Percentiles rank a stretch among this genome's conserved stretches.
Conservation (phyloP, 2,888 invertebrate genomes). For the Chymomyza procnemis region DNA sequence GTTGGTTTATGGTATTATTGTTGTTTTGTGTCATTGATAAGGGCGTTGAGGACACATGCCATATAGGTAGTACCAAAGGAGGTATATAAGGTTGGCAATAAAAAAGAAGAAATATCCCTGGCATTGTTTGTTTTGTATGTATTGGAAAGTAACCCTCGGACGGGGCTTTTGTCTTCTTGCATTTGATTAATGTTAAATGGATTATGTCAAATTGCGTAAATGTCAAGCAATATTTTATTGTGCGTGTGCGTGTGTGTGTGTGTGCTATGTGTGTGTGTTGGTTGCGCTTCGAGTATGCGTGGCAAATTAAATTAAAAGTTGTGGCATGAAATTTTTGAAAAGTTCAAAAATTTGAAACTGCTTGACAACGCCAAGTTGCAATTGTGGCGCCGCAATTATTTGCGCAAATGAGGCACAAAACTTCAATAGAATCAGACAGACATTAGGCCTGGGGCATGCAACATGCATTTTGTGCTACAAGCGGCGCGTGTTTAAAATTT, state of each 20-base stretch:
- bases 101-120: background rate
- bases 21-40: conserved; percentile 6
- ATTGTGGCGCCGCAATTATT: background rate
- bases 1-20: conserved; percentile 12
- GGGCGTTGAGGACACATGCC: background rate
- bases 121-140: background rate
- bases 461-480: background rate
- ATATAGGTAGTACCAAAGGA: background rate
- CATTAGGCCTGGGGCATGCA: background rate
- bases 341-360: background rate
- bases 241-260: conserved; percentile 9
- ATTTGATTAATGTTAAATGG: conserved; percentile 66
- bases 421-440: background rate
- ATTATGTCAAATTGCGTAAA: conserved; percentile 71
- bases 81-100: background rate
- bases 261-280: background rate
- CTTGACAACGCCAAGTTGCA: background rate
- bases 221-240: conserved; percentile 40
- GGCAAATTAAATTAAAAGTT: conserved; percentile 43
- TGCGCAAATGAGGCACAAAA: conserved; percentile 35
- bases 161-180: conserved; percentile 41
- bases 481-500: conserved; percentile 40
- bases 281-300: conserved; percentile 13
- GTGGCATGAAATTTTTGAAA: background rate
- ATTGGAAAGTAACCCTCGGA: background rate